phyloP scores from a whole-genome alignment of 2,113 vertebrate genomes.

The Misgurnus mizolepis region DNA sequence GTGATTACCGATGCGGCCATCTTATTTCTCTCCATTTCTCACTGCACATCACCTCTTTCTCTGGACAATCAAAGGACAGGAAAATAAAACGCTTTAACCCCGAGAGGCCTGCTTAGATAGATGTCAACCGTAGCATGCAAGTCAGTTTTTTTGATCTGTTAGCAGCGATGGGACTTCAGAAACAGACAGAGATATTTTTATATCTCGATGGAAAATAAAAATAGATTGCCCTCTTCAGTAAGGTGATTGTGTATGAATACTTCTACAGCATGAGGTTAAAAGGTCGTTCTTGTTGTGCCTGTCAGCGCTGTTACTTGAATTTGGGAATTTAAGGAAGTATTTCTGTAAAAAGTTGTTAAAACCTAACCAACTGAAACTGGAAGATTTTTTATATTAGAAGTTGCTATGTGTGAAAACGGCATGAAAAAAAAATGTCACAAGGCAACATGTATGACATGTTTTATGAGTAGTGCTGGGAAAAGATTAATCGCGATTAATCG shows the following conservation, averaged over 20 bases:
- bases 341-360: not conserved
- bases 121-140: conserved; percentile 5
- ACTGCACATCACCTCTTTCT: conserved; percentile 26
- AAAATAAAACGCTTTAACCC: conserved; percentile 43
- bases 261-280: not conserved
- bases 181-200: conserved; percentile 20
- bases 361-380: too few species aligned
- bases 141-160: conserved; percentile 7
- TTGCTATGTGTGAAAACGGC: too few species aligned
- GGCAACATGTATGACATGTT: too few species aligned
- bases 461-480: too few species aligned
- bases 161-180: not conserved
- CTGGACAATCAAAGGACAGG: conserved; percentile 14
- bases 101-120: conserved; percentile 22
- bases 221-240: conserved; percentile 6
- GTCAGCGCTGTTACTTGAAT: too few species aligned
- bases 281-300: not conserved
- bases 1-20: conserved; percentile 38
- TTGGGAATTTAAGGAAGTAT: not conserved
- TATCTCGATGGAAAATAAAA: conserved; percentile 18
- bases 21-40: conserved; percentile 36
- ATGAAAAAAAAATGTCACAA: too few species aligned
- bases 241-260: conserved; percentile 18
- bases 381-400: too few species aligned
- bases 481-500: too few species aligned